These are phyloP conservation scores for Ptilodon capucinus DNA, from an alignment of 2,888 invertebrate species.

Conservation along the genomic window DNA sequence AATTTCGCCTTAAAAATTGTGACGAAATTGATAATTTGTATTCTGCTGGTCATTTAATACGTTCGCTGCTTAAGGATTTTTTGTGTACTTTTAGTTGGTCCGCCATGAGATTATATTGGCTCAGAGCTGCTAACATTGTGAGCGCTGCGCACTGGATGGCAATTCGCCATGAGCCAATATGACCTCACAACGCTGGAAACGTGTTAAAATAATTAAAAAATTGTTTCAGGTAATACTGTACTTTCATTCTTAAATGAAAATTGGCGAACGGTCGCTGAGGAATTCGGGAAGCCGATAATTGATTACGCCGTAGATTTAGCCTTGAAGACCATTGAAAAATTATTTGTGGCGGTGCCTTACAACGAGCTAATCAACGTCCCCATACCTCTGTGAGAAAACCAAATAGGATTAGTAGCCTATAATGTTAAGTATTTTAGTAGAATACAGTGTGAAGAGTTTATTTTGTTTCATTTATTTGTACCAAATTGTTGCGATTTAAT, in stretches of 20 bases:
- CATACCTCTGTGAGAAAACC: slow-evolving; percentile 39
- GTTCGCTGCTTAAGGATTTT: no score
- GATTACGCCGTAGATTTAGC: slow-evolving; percentile 71
- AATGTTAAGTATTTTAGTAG: not conserved
- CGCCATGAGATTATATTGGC: no score
- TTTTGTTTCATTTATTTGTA: slow-evolving; percentile 21
- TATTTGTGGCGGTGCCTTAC: slow-evolving; percentile 66
- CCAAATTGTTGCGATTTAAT: no score
- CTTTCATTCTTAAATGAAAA: slow-evolving; percentile 67
- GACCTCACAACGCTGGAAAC: no score
- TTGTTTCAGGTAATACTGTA: slow-evolving; percentile 63
- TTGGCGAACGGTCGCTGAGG: slow-evolving; percentile 66
- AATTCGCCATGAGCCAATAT: no score
- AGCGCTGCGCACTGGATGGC: no score
- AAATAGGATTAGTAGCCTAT: not conserved
- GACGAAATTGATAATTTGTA: no score
- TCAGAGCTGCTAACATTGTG: no score
- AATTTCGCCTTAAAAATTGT: no score
- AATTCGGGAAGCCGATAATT: slow-evolving; percentile 73
- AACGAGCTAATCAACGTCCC: slow-evolving; percentile 66
- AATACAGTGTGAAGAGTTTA: slow-evolving; percentile 4
- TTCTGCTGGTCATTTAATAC: no score
- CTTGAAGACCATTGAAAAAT: slow-evolving; percentile 62
- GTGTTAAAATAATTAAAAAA: no score
- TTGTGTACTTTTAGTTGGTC: no score